phyloP scores from a whole-genome alignment of 2,113 vertebrate species.

The Pteruthius melanotis region DNA sequence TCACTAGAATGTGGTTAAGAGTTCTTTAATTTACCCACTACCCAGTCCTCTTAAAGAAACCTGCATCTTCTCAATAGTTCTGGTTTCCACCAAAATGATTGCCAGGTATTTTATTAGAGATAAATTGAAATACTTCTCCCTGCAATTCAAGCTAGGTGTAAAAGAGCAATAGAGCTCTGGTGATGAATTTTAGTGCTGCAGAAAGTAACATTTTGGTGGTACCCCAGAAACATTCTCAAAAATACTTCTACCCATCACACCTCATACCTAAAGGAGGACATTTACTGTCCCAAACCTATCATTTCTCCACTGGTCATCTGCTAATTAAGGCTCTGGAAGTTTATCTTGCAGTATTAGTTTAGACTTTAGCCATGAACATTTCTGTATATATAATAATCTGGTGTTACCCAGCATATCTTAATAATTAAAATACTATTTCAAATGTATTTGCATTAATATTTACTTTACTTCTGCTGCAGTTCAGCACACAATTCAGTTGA shows the following conservation, averaged over 20 bases:
- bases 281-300: background rate
- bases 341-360: background rate
- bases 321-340: background rate
- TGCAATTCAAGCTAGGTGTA: background rate
- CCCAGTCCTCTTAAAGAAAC: background rate
- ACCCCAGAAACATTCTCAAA: background rate
- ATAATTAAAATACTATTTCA: background rate
- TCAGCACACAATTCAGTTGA: background rate
- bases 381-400: background rate
- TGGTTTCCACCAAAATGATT: background rate
- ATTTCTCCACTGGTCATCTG: background rate
- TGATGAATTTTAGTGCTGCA: background rate
- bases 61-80: background rate
- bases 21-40: background rate
- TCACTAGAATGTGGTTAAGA: background rate
- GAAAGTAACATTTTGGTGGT: background rate
- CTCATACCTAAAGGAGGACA: background rate
- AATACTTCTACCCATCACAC: background rate
- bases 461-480: background rate
- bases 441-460: slow-evolving; percentile 6
- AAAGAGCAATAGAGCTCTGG: background rate
- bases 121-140: background rate
- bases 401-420: background rate
- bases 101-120: background rate
- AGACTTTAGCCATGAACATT: background rate